phyloP scores from a whole-genome alignment of 2,888 invertebrate genomes.

The Microctonus hyperodae region DNA sequence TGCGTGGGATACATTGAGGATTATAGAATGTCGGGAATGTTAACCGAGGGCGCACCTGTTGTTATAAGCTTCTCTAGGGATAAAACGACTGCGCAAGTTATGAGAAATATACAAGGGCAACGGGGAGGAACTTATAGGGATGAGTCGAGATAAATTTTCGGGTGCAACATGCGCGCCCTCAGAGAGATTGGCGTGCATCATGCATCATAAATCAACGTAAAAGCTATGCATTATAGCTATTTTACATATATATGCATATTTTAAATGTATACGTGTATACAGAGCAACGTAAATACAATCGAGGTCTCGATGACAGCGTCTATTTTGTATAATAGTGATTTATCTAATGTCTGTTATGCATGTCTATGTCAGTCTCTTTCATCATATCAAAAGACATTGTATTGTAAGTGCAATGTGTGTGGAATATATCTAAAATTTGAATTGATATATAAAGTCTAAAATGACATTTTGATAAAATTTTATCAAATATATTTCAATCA shows the following conservation, averaged over 20 bases:
- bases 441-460: background rate
- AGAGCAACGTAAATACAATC: conserved; percentile 37
- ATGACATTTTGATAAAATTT: background rate
- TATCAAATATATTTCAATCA: background rate
- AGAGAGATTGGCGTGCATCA: conserved; percentile 42
- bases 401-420: background rate
- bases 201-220: conserved; percentile 48
- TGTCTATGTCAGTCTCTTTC: background rate
- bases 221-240: conserved; percentile 32
- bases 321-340: conserved; percentile 49
- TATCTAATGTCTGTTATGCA: conserved; percentile 39
- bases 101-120: background rate
- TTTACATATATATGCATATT: background rate
- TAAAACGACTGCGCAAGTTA: conserved; percentile 7
- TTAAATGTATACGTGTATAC: background rate
- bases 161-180: conserved; percentile 39
- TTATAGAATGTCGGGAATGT: conserved; percentile 9
- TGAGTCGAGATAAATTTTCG: conserved; percentile 38
- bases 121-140: background rate
- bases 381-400: background rate
- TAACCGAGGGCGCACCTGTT: conserved; percentile 16
- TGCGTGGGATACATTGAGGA: conserved; percentile 14
- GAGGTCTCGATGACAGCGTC: conserved; percentile 35
- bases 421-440: background rate
- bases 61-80: conserved; percentile 4